Base-by-base conservation (phyloP, 2,888 invertebrate genomes). In the Coenonympha arcania region DNA sequence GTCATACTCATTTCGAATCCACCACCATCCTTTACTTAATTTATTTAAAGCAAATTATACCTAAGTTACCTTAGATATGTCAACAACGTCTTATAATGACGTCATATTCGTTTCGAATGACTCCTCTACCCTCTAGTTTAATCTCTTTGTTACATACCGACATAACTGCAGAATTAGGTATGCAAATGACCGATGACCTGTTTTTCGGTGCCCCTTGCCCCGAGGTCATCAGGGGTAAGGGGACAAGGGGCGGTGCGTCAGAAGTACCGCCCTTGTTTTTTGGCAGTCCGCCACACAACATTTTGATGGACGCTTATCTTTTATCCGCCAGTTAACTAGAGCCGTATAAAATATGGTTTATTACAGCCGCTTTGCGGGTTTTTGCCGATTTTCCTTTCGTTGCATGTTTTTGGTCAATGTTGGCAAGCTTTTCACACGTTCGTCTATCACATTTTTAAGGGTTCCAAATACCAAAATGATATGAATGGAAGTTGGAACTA, bases 161-260 rank as follows among this genome's bases (percentile, higher is more conserved):
- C n/a, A n/a, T n/a, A n/a, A n/a, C n/a, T n/a, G 6, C 6, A 24
- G 2, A 30, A 30, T 30, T 30, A 9, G 9, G 39, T 24, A 39
- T 39, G 24, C 15, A 24, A 24, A 39, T 24, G 24, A 39, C 39
- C 39, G 24, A 39, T 39, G 39, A 39, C 39, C 22, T 2, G 39
- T 39, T 15, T 24, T 11, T 37, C 37, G 20, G 5, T 34, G 19
- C 36, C 11, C 36, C 20, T 13, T 15, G 15, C 37, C 37, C 22
- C 15, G 22, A 18, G 41, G 41, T 41, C 41, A 41, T 41, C 30
- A 11, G 26, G 28, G 28, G 6, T 4, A 11, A 30, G 30, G 28
- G 26, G 13, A 8, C 8, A 8, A 9, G 24, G 39, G 60, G 59
- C 41, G 63, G 59, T 8, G 60, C 64, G 33, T 57, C 49, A 58